phyloP scores from a whole-genome alignment of 2,888 invertebrate genomes.

The Phortica okadai region DNA sequence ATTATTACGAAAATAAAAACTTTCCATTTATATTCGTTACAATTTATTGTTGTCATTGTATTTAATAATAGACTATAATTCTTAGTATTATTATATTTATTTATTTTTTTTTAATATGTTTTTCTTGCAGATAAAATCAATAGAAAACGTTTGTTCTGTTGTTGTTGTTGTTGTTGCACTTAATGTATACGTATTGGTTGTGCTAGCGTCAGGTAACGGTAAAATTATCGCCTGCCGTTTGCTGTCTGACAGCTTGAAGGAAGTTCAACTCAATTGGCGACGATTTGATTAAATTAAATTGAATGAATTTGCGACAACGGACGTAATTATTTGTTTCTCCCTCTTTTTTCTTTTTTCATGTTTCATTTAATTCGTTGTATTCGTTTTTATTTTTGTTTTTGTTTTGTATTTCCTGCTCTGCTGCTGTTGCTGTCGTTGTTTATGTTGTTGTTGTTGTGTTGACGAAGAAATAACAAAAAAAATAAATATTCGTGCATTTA shows the following conservation, averaged over 20 bases:
- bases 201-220: conserved; percentile 10
- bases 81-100: conserved; percentile 52
- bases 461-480: conserved; percentile 19
- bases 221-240: background rate
- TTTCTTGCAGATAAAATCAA: conserved; percentile 59
- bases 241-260: conserved; percentile 1
- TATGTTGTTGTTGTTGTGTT: conserved; percentile 36
- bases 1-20: background rate
- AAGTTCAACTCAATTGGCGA: conserved; percentile 33
- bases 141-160: conserved; percentile 54
- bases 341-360: background rate
- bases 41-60: conserved; percentile 27
- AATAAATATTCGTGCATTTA: conserved; percentile 44
- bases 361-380: conserved; percentile 34
- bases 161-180: conserved; percentile 34
- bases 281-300: conserved; percentile 53
- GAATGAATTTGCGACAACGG: conserved; percentile 50
- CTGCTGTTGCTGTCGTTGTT: conserved; percentile 31
- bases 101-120: conserved; percentile 40
- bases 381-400: conserved; percentile 51
- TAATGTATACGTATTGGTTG: background rate
- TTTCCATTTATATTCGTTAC: conserved; percentile 8
- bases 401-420: conserved; percentile 52
- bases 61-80: conserved; percentile 32
- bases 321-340: conserved; percentile 24